These are phyloP conservation scores for Eristalis pertinax DNA, from an alignment of 2,888 invertebrate genomes.

Conservation along the genomic window DNA sequence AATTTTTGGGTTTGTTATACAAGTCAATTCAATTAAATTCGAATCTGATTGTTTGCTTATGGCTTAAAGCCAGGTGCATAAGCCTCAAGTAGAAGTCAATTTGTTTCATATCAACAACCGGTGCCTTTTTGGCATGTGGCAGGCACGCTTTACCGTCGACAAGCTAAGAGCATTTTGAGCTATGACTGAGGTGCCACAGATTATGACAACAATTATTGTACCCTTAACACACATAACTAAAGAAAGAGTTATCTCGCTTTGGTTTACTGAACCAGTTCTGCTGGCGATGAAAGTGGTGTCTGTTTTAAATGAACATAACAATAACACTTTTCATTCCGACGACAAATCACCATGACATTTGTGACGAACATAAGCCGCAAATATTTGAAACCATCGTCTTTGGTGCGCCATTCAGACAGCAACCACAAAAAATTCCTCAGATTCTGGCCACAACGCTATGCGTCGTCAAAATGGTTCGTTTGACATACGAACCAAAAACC, in stretches of 20 bases:
- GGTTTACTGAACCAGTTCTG: too few relatives aligned
- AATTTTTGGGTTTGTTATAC: neutral
- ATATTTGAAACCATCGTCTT: neutral
- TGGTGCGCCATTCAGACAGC: too few relatives aligned
- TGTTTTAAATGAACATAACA: neutral
- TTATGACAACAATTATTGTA: too few relatives aligned
- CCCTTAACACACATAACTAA: too few relatives aligned
- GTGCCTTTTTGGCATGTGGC: neutral
- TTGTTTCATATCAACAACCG: neutral
- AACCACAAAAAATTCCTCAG: neutral
- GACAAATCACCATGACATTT: neutral
- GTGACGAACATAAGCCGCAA: neutral
- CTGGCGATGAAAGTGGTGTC: too few relatives aligned
- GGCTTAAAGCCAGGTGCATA: neutral
- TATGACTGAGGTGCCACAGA: neutral
- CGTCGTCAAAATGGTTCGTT: neutral
- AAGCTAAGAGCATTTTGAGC: neutral
- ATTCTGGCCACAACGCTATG: neutral
- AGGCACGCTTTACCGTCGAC: too few relatives aligned
- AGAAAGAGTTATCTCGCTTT: too few relatives aligned
- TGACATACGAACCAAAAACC: neutral
- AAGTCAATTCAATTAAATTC: neutral
- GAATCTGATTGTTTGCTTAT: neutral
- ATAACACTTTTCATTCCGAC: neutral
- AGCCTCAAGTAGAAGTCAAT: neutral